Evolutionary conservation across 2,797 vertebrate species (phyloP), one percentile per base, ranked within the genome.

Genomic region (Sebastes oblongus): DNA sequence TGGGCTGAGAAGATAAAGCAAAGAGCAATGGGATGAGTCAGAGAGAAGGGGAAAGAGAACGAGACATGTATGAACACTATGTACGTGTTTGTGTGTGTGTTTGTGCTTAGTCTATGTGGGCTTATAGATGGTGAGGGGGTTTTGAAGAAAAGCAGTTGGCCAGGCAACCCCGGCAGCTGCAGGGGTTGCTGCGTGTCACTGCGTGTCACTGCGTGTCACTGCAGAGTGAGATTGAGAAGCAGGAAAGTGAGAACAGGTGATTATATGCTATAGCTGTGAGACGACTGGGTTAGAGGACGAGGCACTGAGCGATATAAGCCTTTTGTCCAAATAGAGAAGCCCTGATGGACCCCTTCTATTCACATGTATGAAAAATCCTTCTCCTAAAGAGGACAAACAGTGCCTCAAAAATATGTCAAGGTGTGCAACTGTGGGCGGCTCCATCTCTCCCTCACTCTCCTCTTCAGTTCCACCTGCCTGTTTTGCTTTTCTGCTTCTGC

Each of bases 171-270:
- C 1, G 64, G 82, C 84, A 29, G 77, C 87, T 83, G 55, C 77
- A 76, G 77, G 81, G 77, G 59, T 67, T 75, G 61, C 50, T 70
- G 32, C 67, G 80, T 80, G 78, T 90, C 76, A 84, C 64, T 73
- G 81, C 77, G 80, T 80, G 78, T 90, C 76, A 84, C 64, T 73
- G 81, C 77, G 80, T 80, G 78, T 90, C 76, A 84, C 64, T 73
- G 81, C 77, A 77, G 79, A 82, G 56, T 72, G 72, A 78, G 73
- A 83, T 10, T 24, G 59, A 77, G 76, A 76, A 68, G 72, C 4
- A 12, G 60, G 67, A 79, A 77, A 67, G 66, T 81, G 77, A 62
- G 73, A 82, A 29, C 25, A 77, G 75, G 55, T 71, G 61, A 83
- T 81, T 50, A 86, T 87, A 82, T 78, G 69, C 71, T 39, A 60